Conservation (phyloP, 2,888 invertebrate genomes). For the Limnephilus lunatus region DNA sequence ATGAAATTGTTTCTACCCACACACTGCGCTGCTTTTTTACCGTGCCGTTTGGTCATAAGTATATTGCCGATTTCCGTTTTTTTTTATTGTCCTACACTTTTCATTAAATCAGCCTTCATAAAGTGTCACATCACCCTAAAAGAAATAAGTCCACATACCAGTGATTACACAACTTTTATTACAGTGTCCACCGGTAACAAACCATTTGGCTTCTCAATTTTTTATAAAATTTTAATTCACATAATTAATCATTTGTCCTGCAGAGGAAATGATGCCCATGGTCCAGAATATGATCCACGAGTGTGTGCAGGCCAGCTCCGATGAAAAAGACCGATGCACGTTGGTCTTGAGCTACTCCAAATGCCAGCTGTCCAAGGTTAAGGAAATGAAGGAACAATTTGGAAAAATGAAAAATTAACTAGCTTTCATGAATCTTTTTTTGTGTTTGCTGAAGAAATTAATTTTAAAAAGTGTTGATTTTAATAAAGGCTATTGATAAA, state of each 20-base stretch:
- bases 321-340: conserved; percentile 32
- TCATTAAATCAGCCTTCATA: no score
- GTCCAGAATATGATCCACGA: conserved; percentile 29
- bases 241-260: not conserved
- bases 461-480: not conserved
- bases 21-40: no score
- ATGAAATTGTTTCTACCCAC: no score
- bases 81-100: no score
- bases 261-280: not conserved
- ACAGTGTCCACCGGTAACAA: not conserved
- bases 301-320: conserved; percentile 11
- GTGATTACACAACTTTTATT: not conserved
- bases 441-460: not conserved
- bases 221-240: not conserved
- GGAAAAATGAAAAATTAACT: not conserved
- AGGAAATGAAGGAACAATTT: conserved; percentile 2
- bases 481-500: no score
- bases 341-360: conserved; percentile 2
- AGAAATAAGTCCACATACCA: no score
- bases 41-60: no score
- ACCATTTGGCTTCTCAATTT: not conserved
- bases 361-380: conserved; percentile 1
- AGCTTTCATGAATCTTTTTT: not conserved
- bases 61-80: no score
- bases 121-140: no score